Base-by-base conservation (phyloP, 2,113 vertebrate species). In the Lepisosteus osseus region DNA sequence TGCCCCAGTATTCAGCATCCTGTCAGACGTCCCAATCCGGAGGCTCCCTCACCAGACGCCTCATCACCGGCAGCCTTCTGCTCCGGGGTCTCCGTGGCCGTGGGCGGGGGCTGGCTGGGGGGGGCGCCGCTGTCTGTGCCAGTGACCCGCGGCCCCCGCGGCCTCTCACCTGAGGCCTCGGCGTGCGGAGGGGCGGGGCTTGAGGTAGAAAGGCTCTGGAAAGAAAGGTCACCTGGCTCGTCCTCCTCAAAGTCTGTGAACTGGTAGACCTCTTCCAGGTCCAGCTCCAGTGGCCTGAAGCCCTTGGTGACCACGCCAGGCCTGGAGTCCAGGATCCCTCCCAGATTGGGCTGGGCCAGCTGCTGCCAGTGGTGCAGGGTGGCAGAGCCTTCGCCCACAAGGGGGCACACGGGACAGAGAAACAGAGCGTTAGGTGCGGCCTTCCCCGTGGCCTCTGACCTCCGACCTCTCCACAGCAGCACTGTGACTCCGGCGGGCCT, bases 331-430 rank as follows among this genome's bases (percentile, higher is more conserved):
- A 99, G 88, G 80, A 99, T 92, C 54, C 95, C 96, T 0, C 96
- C 97, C 40, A 99, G 91, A 85, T 99, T 94, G 78, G 97, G 96
- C 81, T 99, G 97, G 73, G 97, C 97, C 86, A 99, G 74, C 90
- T 96, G 97, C 87, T 99, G 97, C 97, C 97, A 99, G 8, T 98
- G 96, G 77, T 98, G 97, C 72, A 98, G 92, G n/a, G 97, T 99
- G 73, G 92, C 97, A 55, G 97, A 99, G 80, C 97, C 97, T 99
- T 86, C 3, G 3, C 8, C 8, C n/a, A 65, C 9, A 65, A 65
- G 29, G 29, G 29, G 29, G 29, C 29, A 29, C 29, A 29, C 29
- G 29, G 29, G 29, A 29, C 29, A 29, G 29, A 29, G 29, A 29
- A 29, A 29, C 29, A 29, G 29, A 29, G 29, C 29, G 29, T 29